Evolutionary conservation across 2,113 vertebrate species (phyloP).

Genomic region (Lontra canadensis): DNA sequence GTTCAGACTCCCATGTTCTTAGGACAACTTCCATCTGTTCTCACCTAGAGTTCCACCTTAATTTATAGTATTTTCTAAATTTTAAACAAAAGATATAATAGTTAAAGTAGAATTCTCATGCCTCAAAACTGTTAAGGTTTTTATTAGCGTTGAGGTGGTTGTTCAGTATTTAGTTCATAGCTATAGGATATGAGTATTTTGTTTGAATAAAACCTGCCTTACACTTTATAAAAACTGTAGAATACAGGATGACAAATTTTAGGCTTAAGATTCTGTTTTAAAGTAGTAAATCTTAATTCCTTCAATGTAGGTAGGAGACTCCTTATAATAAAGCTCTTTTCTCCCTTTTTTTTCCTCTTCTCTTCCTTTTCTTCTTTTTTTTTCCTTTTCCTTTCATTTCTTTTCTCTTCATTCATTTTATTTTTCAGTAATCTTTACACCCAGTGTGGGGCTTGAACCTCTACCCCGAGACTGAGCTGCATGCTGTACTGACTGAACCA

Average conservation of each 20-base stretch:
- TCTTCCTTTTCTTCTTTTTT: too few relatives aligned
- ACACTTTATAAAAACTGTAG: neutral
- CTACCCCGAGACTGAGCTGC: neutral
- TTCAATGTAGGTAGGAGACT: neutral
- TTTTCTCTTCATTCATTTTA: neutral
- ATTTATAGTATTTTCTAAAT: slow-evolving; percentile 3
- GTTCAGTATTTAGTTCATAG: neutral
- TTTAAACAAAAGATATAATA: slow-evolving; percentile 8
- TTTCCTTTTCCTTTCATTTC: neutral
- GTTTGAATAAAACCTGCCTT: neutral
- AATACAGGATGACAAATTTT: neutral
- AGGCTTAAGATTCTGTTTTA: neutral
- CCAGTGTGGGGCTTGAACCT: neutral
- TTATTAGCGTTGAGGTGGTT: slow-evolving; percentile 6
- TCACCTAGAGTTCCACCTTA: slow-evolving; percentile 24
- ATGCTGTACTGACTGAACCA: neutral
- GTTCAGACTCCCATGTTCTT: slow-evolving; percentile 36
- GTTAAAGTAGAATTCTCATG: slow-evolving; percentile 15
- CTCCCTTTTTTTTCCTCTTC: neutral
- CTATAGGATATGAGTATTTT: neutral
- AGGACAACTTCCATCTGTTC: neutral
- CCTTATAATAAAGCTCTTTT: neutral
- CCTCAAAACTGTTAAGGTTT: neutral
- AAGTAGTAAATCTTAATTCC: slow-evolving; percentile 25
- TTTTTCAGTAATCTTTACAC: neutral